phyloP scores from a whole-genome alignment of 1,140 invertebrate genomes.

The Diprion similis region DNA sequence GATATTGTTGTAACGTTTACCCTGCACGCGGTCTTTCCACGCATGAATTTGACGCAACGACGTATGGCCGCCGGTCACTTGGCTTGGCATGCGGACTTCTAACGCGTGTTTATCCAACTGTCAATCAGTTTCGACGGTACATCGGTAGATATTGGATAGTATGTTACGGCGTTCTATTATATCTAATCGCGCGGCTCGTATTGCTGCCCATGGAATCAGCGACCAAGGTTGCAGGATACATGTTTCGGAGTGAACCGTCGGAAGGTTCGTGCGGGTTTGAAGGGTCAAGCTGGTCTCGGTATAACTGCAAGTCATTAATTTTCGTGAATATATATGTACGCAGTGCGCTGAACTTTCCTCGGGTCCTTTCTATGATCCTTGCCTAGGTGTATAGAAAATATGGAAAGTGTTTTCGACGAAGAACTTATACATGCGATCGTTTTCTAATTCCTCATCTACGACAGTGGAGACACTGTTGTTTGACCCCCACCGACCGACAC shows the following conservation, averaged over 20 bases:
- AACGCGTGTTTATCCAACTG: constrained; percentile 46
- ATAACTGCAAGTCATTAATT: not conserved
- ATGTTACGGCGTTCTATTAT: not conserved
- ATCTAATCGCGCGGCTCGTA: not conserved
- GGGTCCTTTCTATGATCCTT: too few relatives aligned
- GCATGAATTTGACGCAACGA: not conserved
- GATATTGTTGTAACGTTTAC: too few relatives aligned
- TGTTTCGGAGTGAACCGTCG: not conserved
- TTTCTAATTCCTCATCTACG: too few relatives aligned
- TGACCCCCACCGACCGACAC: too few relatives aligned
- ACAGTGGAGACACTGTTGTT: too few relatives aligned
- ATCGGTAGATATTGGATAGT: not conserved
- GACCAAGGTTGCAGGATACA: not conserved
- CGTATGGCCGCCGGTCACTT: not conserved
- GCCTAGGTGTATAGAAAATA: too few relatives aligned
- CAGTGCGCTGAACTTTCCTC: too few relatives aligned
- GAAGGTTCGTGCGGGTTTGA: not conserved
- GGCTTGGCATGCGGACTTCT: constrained; percentile 10
- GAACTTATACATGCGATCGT: too few relatives aligned
- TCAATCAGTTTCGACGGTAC: constrained; percentile 31
- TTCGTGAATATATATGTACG: too few relatives aligned
- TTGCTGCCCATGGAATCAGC: not conserved
- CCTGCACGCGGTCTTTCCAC: not conserved
- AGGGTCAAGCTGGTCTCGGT: not conserved
- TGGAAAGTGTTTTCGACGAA: too few relatives aligned